Evolutionary conservation across 2,888 invertebrate species (phyloP), one percentile per base, ranked within the genome.

Genomic region (Gymnoscelis rufifasciata): DNA sequence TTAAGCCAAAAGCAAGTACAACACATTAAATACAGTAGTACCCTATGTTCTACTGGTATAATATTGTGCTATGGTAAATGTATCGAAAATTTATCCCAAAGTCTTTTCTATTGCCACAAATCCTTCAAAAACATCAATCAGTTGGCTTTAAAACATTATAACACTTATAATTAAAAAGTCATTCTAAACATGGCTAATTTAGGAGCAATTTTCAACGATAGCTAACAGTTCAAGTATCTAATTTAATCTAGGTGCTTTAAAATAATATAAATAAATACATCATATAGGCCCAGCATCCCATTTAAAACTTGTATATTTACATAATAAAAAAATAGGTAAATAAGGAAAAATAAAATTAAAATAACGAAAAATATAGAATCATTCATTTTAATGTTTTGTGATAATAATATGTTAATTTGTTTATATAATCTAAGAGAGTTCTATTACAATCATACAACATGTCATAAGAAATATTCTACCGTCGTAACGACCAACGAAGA

Each of bases 381-480:
- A 80, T 78, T 78, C 71, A 59, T 80, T 87, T 88, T 83, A 83
- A 84, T 59, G 81, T 80, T 81, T 78, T 82, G 77, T 79, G 79
- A 80, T 78, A 76, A 84, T 82, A 83, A 45, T 51, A 52, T 30
- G 79, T 75, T 72, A 72, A 73, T 76, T 69, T 77, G 63, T 76
- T 73, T 74, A 76, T 76, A 75, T 70, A 70, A 79, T 78, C 64
- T 81, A 81, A 78, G 77, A 78, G 74, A 71, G 74, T 71, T 74
- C 79, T 83, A 81, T 72, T 73, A 77, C 82, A 84, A 84, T 43
- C 76, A 68, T 79, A 83, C 79, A 81, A 79, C 74, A 69, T 75
- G 74, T 76, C 74, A 62, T 73, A 76, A 72, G 74, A 74, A 49
- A 62, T 60, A 49, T 48, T 27, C 51, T 50, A 54, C 39, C 67